Base-by-base conservation (phyloP, 2,888 invertebrate species). In the Netelia melanura region DNA sequence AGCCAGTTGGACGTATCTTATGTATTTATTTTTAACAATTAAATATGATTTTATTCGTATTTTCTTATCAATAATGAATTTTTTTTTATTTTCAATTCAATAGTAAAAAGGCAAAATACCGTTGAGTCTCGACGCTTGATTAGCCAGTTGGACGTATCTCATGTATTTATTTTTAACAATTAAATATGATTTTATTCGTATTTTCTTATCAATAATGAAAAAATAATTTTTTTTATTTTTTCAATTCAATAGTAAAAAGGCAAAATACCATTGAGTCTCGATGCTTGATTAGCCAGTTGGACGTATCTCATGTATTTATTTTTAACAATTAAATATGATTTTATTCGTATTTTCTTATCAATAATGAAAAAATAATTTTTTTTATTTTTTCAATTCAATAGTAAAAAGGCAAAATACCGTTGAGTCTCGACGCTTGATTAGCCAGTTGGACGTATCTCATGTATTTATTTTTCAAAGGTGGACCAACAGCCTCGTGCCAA, bases 401-500 rank as follows among this genome's bases (percentile, higher is more conserved):
- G 30, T 30, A 30, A 30, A 30, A 5, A 30, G 30, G 5, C 0
- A 30, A 30, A 30, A 30, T 30, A 97, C 98, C 97, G 88, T 97
- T 97, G 74, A 95, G 94, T 80, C 95, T 94, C 1, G 98, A 96
- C 0, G 97, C 98, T 91, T 97, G 96, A 92, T 98, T 98, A 0
- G 96, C 96, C 43, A 98, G 92, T 87, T 96, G 96, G 0, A 97
- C 96, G 89, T 97, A 98, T 95, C 97, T 95, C 95, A 96, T 96
- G 91, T 97, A 98, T 86, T 96, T 95, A 82, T 96, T 96, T 92
- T 96, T 96, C 93, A 98, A 94, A 30, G 96, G 96, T 0, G 96
- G 97, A 0, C 98, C 98, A 0, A 97, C 96, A 81, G 96, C 96
- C 83, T 98, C 97, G 86, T 98, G 95, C 96, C 97, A 98, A 78